These are phyloP conservation scores for Anseranas semipalmata DNA, from an alignment of 2,113 vertebrate genomes.

Conservation along the genomic window DNA sequence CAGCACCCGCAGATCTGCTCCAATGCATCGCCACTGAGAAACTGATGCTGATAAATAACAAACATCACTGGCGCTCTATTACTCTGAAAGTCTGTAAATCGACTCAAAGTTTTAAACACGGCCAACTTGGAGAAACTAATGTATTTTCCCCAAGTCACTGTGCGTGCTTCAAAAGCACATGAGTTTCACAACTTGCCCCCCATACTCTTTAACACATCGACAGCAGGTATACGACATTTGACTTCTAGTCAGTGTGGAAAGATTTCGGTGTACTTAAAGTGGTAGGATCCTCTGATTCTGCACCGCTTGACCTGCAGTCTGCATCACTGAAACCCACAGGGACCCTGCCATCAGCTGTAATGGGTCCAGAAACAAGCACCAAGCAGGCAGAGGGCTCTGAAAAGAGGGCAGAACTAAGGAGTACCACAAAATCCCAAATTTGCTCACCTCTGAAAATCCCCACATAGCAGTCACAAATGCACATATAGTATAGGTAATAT, in stretches of 20 bases:
- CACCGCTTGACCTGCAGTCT: neutral
- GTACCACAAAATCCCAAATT: neutral
- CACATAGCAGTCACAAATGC: neutral
- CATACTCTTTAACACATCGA: neutral
- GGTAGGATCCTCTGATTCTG: neutral
- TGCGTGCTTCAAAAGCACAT: rapidly evolving
- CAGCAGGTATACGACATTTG: neutral
- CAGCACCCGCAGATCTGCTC: neutral
- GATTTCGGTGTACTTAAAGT: neutral
- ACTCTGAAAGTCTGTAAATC: neutral
- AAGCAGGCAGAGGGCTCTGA: neutral
- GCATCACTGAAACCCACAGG: neutral
- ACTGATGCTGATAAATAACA: neutral
- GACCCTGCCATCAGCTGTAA: neutral
- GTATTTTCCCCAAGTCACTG: too few relatives aligned
- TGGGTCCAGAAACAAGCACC: neutral
- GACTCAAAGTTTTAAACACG: neutral
- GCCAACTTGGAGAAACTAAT: rapidly evolving
- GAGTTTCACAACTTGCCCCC: neutral
- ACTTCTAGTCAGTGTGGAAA: neutral
- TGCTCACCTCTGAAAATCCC: neutral
- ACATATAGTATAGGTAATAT: neutral
- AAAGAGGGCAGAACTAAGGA: neutral
- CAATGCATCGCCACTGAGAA: neutral
- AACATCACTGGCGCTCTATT: neutral